Evolutionary conservation across 2,113 vertebrate genomes (phyloP).

Genomic region (Arothron firmamentum): DNA sequence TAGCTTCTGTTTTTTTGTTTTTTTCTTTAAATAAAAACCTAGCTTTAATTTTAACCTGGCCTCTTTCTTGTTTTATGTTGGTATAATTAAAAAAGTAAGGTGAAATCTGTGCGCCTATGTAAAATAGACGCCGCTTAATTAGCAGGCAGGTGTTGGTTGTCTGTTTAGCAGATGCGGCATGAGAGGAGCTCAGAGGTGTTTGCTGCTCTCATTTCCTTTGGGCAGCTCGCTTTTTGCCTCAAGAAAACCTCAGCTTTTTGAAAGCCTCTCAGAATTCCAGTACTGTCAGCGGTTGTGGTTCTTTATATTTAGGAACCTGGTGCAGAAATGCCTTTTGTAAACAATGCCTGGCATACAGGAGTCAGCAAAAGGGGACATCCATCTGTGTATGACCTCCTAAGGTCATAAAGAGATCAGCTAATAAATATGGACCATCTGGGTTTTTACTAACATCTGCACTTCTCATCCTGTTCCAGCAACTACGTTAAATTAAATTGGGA

Average conservation of each 20-base stretch:
- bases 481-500: slow-evolving; percentile 12
- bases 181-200: background rate
- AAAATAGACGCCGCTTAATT: background rate
- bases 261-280: too few species aligned
- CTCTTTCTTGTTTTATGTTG: too few species aligned
- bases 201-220: background rate
- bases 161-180: slow-evolving; percentile 17
- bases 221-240: too few species aligned
- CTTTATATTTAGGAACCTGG: background rate
- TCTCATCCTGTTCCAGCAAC: slow-evolving; percentile 6
- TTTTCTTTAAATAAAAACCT: background rate
- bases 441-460: slow-evolving; percentile 1
- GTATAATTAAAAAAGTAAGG: too few species aligned
- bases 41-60: too few species aligned
- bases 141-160: slow-evolving; percentile 1
- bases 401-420: background rate
- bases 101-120: too few species aligned
- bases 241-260: too few species aligned
- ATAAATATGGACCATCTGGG: background rate
- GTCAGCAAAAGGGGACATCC: slow-evolving; percentile 9
- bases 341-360: slow-evolving; percentile 18
- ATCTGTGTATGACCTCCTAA: slow-evolving; percentile 1
- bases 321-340: background rate
- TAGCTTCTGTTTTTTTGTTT: background rate
- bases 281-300: background rate